Evolutionary conservation across 2,113 vertebrate species (phyloP).

Genomic region (Jacana jacana): DNA sequence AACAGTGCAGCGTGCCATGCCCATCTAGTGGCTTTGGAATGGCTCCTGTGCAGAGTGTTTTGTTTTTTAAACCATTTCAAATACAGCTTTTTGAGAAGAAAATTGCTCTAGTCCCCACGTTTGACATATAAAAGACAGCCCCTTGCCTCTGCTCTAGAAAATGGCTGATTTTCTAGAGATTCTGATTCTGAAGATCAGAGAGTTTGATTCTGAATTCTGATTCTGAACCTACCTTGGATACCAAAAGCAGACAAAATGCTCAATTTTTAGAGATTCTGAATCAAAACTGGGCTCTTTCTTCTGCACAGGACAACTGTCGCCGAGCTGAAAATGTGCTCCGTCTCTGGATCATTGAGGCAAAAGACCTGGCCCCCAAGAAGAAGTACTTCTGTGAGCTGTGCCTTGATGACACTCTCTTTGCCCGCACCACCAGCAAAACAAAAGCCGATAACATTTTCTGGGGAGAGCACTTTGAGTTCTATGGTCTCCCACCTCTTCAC

Average conservation of each 20-base stretch:
- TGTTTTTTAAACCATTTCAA: conserved; percentile 1
- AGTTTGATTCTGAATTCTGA: neutral
- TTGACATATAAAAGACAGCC: neutral
- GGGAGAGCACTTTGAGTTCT: conserved; percentile 97
- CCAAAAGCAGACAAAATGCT: neutral
- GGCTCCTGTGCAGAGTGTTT: neutral
- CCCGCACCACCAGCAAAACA: conserved; percentile 95
- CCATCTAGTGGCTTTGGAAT: neutral
- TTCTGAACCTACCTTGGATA: neutral
- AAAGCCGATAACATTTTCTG: conserved; percentile 94
- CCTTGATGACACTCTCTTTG: conserved; percentile 93
- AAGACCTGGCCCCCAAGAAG: conserved; percentile 94
- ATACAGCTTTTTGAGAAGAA: neutral
- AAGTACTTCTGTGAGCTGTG: conserved; percentile 98
- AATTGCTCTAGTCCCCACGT: neutral
- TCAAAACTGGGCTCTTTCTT: neutral
- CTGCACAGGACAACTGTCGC: conserved; percentile 89
- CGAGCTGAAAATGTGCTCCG: conserved; percentile 90
- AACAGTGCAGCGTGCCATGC: neutral
- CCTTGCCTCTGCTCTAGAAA: neutral
- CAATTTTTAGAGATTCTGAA: neutral
- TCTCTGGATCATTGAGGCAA: conserved; percentile 97
- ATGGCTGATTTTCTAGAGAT: neutral
- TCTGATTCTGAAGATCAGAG: neutral
- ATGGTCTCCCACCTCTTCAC: conserved; percentile 81